These are phyloP conservation scores for Tenthredo distinguenda DNA, from an alignment of 2,888 invertebrate genomes.

Conservation along the genomic window DNA sequence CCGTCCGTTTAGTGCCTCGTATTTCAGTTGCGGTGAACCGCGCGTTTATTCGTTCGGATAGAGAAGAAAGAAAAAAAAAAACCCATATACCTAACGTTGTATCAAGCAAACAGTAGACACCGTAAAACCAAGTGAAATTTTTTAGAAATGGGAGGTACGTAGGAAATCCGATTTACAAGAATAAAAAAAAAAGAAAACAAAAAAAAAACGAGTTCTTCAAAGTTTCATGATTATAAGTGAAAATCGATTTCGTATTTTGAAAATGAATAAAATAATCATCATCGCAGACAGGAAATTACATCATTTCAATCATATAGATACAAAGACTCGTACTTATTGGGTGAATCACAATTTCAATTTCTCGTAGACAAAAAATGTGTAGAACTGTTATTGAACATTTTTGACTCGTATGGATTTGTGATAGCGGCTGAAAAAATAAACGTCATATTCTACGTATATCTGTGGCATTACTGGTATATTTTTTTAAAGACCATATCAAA, in stretches of 20 bases:
- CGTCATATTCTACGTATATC: not conserved
- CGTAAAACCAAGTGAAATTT: not conserved
- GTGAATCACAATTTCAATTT: too few relatives aligned
- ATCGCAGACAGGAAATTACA: too few relatives aligned
- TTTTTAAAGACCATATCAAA: not conserved
- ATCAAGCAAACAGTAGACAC: not conserved
- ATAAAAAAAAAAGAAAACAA: too few relatives aligned
- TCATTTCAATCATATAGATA: too few relatives aligned
- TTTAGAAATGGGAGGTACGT: not conserved
- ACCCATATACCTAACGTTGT: not conserved
- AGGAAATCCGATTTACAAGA: not conserved
- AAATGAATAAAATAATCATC: too few relatives aligned
- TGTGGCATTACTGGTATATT: not conserved
- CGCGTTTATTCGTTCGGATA: not conserved
- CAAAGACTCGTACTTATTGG: too few relatives aligned
- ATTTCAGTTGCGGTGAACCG: conserved; percentile 37
- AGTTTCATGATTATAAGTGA: too few relatives aligned
- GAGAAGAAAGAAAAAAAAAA: not conserved
- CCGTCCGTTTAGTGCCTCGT: conserved; percentile 33
- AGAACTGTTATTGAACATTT: not conserved
- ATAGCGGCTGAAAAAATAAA: not conserved
- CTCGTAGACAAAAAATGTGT: not conserved
- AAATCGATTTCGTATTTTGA: too few relatives aligned
- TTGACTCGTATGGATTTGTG: not conserved
- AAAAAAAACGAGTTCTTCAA: too few relatives aligned